Evolutionary conservation across 2,113 vertebrate genomes (phyloP).

Genomic region (Ornithorhynchus anatinus): DNA sequence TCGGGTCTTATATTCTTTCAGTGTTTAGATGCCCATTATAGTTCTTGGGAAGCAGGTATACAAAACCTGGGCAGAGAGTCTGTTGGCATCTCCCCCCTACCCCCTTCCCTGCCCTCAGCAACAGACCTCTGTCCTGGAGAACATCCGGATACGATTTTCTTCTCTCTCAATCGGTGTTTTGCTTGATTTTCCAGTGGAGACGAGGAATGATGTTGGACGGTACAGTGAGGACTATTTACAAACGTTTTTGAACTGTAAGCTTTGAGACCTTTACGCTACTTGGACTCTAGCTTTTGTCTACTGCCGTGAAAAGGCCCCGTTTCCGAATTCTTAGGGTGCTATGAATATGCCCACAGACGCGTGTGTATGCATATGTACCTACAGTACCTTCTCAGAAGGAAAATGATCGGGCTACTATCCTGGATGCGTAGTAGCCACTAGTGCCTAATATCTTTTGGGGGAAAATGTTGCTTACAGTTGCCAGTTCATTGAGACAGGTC

Average conservation of each 20-base stretch:
- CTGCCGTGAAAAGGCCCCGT: constrained; percentile 70
- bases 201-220: constrained; percentile 30
- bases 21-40: constrained; percentile 19
- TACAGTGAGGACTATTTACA: constrained; percentile 52
- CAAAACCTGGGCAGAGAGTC: constrained; percentile 23
- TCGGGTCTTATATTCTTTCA: constrained; percentile 39
- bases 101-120: constrained; percentile 32
- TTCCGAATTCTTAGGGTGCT: constrained; percentile 55
- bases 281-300: constrained; percentile 71
- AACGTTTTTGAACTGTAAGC: constrained; percentile 65
- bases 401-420: constrained; percentile 66
- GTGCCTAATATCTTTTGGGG: constrained; percentile 73
- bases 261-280: constrained; percentile 63
- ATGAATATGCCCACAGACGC: not conserved
- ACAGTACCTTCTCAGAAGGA: constrained; percentile 61
- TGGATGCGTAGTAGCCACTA: constrained; percentile 72
- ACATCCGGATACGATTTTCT: too few relatives aligned
- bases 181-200: constrained; percentile 30
- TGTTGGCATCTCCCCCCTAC: constrained; percentile 22
- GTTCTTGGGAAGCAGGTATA: constrained; percentile 55
- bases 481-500: constrained; percentile 63
- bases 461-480: constrained; percentile 65
- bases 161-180: too few relatives aligned
- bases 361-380: constrained; percentile 13
- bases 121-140: not conserved